Base-by-base conservation (phyloP, 2,888 invertebrate species). In the Eupithecia pulchellata region DNA sequence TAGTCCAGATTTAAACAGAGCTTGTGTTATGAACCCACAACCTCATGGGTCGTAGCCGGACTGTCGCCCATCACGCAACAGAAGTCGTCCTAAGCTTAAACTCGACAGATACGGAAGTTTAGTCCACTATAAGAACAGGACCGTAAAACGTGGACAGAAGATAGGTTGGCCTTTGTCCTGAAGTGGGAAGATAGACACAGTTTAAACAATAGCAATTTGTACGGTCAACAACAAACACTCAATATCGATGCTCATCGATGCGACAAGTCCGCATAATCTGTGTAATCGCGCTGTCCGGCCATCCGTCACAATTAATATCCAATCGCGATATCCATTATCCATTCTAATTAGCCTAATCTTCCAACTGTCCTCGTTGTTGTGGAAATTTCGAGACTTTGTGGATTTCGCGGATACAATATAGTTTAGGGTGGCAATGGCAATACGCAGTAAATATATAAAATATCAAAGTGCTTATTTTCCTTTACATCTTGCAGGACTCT, bases 241-340 rank as follows among this genome's bases (percentile, higher is more conserved):
- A 90, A 90, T 89, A 82, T 84, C 69, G 72, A 74, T 77, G 81
- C 68, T 64, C 81, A 81, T 36, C 75, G 82, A 82, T 81, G 84
- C 88, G 85, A 72, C 76, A 86, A 88, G 82, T 84, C 84, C 82
- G 71, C 69, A 76, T 87, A 88, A 89, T 87, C 88, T 82, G 47
- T 64, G 30, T 81, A 84, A 86, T 86, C 86, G 75, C 64, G 77
- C 77, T 85, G 92, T 90, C 92, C 92, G 86, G 89, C 85, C 82
- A 91, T 93, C 90, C 83, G 80, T 93, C 92, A 85, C 85, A 79
- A 93, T 92, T 85, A 91, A 84, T 84, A 85, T 85, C 69, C 81
- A 84, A 91, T 91, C 73, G 63, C 65, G 73, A 75, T 84, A 84
- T 75, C 78, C 68, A 68, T 69, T 71, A 66, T 42, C 11, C 29